Evolutionary conservation across 2,113 vertebrate genomes (phyloP).

Genomic region (Rhegmatorhina hoffmannsi): DNA sequence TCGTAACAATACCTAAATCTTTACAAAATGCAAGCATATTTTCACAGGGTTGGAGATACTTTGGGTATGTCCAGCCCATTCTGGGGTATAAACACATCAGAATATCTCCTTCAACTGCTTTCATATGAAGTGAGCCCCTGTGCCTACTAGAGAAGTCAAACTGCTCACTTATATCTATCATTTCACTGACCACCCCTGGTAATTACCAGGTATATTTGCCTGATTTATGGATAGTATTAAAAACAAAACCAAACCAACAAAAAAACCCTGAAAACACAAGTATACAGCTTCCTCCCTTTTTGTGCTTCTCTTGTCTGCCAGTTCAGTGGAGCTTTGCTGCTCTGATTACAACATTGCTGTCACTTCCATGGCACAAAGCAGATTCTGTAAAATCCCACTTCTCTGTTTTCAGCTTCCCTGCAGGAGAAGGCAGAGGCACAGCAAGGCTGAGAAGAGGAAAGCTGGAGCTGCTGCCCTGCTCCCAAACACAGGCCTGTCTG

Average conservation of each 20-base stretch:
- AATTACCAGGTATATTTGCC: neutral
- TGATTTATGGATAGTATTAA: neutral
- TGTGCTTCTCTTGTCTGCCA: neutral
- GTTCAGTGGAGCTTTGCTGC: neutral
- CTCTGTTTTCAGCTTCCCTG: neutral
- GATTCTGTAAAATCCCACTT: neutral
- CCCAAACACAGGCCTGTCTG: neutral
- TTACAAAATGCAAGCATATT: neutral
- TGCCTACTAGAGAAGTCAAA: neutral
- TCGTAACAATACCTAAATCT: neutral
- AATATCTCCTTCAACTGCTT: neutral
- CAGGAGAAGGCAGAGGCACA: neutral
- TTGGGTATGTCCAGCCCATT: neutral
- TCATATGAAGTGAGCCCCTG: neutral
- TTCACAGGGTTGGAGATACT: neutral
- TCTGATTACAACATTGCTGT: neutral
- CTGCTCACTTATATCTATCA: neutral
- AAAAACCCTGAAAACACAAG: too few species aligned
- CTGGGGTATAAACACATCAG: neutral
- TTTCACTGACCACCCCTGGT: neutral
- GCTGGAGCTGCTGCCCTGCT: neutral
- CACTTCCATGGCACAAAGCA: neutral
- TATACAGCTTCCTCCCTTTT: neutral
- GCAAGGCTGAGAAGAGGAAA: neutral
- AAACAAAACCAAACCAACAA: too few species aligned